These are phyloP conservation scores for Aldrovandia affinis DNA, from an alignment of 2,797 vertebrate genomes.

Conservation along the genomic window DNA sequence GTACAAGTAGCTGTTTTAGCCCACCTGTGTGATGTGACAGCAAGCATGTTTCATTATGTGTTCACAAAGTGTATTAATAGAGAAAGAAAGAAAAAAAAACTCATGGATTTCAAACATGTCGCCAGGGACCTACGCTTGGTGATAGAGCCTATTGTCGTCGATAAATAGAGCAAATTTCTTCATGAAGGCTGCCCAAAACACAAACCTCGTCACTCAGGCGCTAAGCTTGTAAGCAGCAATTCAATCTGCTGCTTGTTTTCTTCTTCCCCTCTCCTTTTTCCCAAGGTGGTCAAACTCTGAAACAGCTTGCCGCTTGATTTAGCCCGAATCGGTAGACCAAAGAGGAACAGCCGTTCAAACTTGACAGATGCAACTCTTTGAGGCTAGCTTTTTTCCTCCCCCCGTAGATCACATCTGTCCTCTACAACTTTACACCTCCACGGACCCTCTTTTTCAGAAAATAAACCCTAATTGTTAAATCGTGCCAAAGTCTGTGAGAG, in stretches of 20 bases:
- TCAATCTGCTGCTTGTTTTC: neutral
- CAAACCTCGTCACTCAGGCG: neutral
- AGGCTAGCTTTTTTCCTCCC: neutral
- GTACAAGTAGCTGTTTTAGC: neutral
- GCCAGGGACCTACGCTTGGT: neutral
- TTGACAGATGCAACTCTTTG: conserved; percentile 16
- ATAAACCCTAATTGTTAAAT: neutral
- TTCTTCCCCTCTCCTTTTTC: neutral
- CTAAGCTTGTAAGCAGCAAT: neutral
- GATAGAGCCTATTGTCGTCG: neutral
- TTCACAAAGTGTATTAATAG: neutral
- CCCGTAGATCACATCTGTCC: neutral
- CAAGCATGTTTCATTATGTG: neutral
- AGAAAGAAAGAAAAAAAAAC: neutral
- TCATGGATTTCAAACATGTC: neutral
- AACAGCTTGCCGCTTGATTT: conserved; percentile 14
- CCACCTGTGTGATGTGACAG: neutral
- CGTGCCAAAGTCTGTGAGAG: neutral
- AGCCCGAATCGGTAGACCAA: conserved; percentile 12
- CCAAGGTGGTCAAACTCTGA: neutral
- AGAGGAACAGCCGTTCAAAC: neutral
- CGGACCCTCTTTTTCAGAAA: neutral
- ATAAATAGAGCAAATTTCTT: neutral
- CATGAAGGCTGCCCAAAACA: neutral
- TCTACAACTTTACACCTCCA: neutral